A percentile compares a stretch with the other conserved stretches of the same genome.
phyloP scores from a whole-genome alignment of 2,888 invertebrate species.

The Apamea crenata region DNA sequence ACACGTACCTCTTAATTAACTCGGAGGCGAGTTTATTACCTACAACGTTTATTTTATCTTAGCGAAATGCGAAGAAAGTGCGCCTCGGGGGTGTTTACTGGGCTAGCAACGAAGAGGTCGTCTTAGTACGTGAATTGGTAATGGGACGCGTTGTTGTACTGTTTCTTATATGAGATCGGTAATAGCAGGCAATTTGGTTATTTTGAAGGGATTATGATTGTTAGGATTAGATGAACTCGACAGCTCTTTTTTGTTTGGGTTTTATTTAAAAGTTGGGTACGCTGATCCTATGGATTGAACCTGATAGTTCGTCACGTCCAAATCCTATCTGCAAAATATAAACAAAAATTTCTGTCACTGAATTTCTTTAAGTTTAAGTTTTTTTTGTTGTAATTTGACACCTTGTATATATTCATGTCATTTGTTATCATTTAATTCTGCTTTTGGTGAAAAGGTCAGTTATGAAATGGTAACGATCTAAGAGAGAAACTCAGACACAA shows the following conservation, averaged over 20 bases:
- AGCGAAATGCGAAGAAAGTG: conserved; percentile 62
- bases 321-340: not conserved
- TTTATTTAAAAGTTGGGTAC: not conserved
- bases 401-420: no score
- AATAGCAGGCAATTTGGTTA: conserved; percentile 23
- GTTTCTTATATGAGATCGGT: conserved; percentile 28
- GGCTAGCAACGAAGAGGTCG: conserved; percentile 44
- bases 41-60: conserved; percentile 71
- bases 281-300: not conserved
- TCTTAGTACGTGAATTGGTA: conserved; percentile 43
- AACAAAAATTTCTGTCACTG: not conserved
- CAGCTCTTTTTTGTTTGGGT: not conserved
- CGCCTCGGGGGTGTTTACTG: conserved; percentile 59
- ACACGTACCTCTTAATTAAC: conserved; percentile 76
- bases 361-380: no score
- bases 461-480: not conserved
- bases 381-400: no score
- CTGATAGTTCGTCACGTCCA: not conserved
- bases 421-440: no score
- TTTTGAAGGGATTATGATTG: conserved; percentile 7
- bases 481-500: not conserved
- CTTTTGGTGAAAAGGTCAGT: no score
- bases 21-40: conserved; percentile 73
- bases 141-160: conserved; percentile 10
- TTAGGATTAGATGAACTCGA: not conserved